These are phyloP conservation scores for Molossus molossus DNA, from an alignment of 2,797 vertebrate species.

Conservation along the genomic window DNA sequence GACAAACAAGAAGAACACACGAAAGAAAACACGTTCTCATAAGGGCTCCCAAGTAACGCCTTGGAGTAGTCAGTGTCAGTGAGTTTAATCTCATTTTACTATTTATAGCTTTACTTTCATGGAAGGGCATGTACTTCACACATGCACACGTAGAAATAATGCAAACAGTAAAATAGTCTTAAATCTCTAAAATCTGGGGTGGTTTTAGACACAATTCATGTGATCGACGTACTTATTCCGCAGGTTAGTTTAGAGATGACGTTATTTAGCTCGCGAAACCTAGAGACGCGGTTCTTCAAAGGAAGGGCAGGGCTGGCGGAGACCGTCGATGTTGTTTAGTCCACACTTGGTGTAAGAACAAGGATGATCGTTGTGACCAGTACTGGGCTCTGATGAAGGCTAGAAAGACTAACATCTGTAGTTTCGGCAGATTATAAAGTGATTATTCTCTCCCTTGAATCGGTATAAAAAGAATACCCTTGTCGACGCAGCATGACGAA, in stretches of 20 bases:
- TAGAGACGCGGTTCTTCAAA: neutral
- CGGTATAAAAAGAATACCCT: neutral
- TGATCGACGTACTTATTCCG: neutral
- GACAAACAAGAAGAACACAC: neutral
- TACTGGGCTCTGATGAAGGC: neutral
- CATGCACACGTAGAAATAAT: neutral
- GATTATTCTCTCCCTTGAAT: neutral
- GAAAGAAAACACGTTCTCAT: neutral
- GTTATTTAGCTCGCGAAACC: conserved; percentile 52
- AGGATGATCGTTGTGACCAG: neutral
- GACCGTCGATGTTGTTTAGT: neutral
- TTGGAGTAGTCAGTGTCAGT: neutral
- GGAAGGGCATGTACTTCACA: neutral
- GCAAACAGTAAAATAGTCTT: neutral
- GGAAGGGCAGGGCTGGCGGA: neutral
- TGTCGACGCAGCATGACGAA: neutral
- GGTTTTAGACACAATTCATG: neutral
- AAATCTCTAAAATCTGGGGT: neutral
- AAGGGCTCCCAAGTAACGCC: neutral
- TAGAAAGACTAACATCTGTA: neutral
- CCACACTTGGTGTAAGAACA: no score
- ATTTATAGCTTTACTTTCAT: neutral
- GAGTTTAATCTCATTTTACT: neutral
- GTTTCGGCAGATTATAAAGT: neutral
- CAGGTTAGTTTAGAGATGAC: conserved; percentile 49